Base-by-base conservation (phyloP, 2,113 vertebrate species). In the Onychorhynchus coronatus region DNA sequence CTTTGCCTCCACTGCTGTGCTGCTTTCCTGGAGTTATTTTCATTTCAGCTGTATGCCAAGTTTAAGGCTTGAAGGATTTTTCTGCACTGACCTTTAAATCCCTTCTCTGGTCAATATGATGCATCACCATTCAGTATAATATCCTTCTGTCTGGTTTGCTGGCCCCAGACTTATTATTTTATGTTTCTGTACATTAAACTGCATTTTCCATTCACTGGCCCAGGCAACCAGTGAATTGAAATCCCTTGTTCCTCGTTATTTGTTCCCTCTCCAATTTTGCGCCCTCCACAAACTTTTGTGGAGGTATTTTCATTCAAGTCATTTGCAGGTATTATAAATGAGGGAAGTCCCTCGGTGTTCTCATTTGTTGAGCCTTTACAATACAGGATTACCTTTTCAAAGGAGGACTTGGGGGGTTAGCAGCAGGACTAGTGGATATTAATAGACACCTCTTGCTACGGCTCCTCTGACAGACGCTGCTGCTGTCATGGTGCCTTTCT, bases 231-330 rank as follows among this genome's bases (percentile, higher is more conserved):
- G 88, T 83, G 91, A 68, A 71, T 95, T 96, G 94, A 97, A 97
- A 96, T 97, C 97, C 97, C 96, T 94, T 80, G 95, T 94, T 96
- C 90, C 97, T 97, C 72, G 91, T 97, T 97, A 97, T 94, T 97
- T 97, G 93, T 79, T 95, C 91, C 92, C 93, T 93, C 75, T 95
- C 78, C 95, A 93, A 82, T 96, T 97, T 91, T 74, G 76, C 89
- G 67, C 81, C 86, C 61, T 94, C 33, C 27, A 35, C 93, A 94
- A 86, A 95, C 83, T 92, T 74, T 83, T 79, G 58, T 53, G 70
- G 66, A 86, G 68, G 37, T 56, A 91, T 96, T 96, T 96, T 91
- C 95, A 79, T 96, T 93, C 82, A 39, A 62, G 92, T 82, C 41
- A 94, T 95, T 96, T 96, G 96, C 89, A 94, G 86, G 73, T 95